Evolutionary conservation across 2,113 vertebrate species (phyloP).

Genomic region (Rissa tridactyla): DNA sequence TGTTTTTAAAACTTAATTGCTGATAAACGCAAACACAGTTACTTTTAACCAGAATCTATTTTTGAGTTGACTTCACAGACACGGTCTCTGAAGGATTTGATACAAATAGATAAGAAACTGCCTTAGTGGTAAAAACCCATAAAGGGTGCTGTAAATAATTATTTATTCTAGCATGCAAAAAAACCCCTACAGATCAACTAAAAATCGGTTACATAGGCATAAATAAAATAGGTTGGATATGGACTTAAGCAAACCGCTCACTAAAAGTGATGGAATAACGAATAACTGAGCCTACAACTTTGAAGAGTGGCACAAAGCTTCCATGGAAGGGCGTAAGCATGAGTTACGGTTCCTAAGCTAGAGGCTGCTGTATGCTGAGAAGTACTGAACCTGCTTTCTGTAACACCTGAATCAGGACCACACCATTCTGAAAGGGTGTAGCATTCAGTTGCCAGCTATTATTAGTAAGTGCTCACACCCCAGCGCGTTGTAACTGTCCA

Average conservation of each 20-base stretch:
- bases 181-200: neutral
- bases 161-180: neutral
- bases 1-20: constrained; percentile 41
- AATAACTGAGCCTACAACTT: neutral
- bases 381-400: neutral
- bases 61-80: neutral
- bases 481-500: neutral
- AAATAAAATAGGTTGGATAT: neutral
- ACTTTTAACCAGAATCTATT: constrained; percentile 41
- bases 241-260: neutral
- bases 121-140: neutral
- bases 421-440: neutral
- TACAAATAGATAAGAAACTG: neutral
- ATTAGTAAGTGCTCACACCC: neutral
- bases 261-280: neutral
- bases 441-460: neutral
- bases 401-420: neutral
- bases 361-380: neutral
- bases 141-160: neutral
- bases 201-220: neutral
- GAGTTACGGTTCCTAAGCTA: neutral
- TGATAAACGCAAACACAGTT: constrained; percentile 35
- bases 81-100: neutral
- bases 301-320: neutral
- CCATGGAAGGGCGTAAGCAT: neutral